Conservation (phyloP, 1,140 invertebrate genomes). For the Varroa destructor region DNA sequence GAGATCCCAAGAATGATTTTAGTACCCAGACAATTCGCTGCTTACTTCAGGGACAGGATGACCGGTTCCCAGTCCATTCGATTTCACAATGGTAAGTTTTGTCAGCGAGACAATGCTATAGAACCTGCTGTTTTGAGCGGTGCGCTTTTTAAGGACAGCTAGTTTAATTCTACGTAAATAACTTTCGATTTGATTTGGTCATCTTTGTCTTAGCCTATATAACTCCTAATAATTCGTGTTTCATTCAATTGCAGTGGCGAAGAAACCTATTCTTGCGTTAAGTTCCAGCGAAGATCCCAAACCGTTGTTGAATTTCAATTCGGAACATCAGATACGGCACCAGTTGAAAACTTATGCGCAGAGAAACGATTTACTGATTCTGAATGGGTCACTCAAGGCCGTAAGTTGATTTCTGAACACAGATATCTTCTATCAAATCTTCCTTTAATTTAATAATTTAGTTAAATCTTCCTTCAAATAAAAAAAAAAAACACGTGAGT, state of each 20-base stretch:
- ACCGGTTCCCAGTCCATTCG: slow-evolving; percentile 45
- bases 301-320: slow-evolving; percentile 55
- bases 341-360: slow-evolving; percentile 40
- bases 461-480: too few relatives aligned
- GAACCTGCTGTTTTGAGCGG: background rate
- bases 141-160: too few relatives aligned
- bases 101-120: slow-evolving; percentile 19
- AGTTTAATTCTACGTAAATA: too few relatives aligned
- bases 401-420: slow-evolving; percentile 41
- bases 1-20: slow-evolving; percentile 49
- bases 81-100: slow-evolving; percentile 46
- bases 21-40: slow-evolving; percentile 52
- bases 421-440: too few relatives aligned
- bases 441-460: too few relatives aligned
- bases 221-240: too few relatives aligned
- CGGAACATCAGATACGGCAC: slow-evolving; percentile 40
- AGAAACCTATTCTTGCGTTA: slow-evolving; percentile 51
- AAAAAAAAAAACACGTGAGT: too few relatives aligned
- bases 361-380: slow-evolving; percentile 43
- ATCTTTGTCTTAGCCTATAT: too few relatives aligned
- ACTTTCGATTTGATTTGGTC: too few relatives aligned
- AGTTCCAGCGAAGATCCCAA: slow-evolving; percentile 49
- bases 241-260: slow-evolving; percentile 47
- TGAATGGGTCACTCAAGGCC: slow-evolving; percentile 53
- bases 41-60: slow-evolving; percentile 40